Evolutionary conservation across 1,140 invertebrate species (phyloP), one percentile per base, ranked within the genome.

Genomic region (Venturia canescens): DNA sequence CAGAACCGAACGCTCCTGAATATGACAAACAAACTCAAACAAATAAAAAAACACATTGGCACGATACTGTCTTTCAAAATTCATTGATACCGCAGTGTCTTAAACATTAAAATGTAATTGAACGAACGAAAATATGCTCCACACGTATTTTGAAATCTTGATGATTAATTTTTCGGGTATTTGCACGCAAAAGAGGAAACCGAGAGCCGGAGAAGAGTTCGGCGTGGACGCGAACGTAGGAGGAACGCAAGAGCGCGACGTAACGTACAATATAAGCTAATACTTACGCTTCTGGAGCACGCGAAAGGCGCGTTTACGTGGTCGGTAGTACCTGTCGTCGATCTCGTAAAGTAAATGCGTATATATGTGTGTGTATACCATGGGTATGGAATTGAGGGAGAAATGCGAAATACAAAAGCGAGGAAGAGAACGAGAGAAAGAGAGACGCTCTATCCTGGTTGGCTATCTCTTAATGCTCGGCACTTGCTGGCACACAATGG

Each of bases 261-360:
- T 77, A 77, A 69, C 27, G n/a, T 27, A 77, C 34, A 77, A 77
- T 31, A 66, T 63, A 66, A 69, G 75, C 34, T 66, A 66, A 77
- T 77, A 84, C 85, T 85, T 87, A 86, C 85, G 85, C 84, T 80
- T 80, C 81, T 85, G 85, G 79, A 72, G 85, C 87, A 88, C 88
- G 85, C 86, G 84, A 88, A 75, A 87, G 81, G 80, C 82, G 87
- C 85, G 80, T 84, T 84, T 82, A 86, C 85, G 82, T 80, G 78
- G 84, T 83, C 82, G 86, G 85, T 83, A 86, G 86, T 84, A 85
- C 84, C 83, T 87, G 86, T 87, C 86, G 84, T 83, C 83, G 53
- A 2, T 29, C 44, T 71, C 81, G 81, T 87, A 80, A 88, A 87
- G 87, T 84, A 84, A 85, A 83, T 80, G 66, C 50, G 74, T 69